phyloP scores from a whole-genome alignment of 2,797 vertebrate genomes.

The Lacerta viridis region DNA sequence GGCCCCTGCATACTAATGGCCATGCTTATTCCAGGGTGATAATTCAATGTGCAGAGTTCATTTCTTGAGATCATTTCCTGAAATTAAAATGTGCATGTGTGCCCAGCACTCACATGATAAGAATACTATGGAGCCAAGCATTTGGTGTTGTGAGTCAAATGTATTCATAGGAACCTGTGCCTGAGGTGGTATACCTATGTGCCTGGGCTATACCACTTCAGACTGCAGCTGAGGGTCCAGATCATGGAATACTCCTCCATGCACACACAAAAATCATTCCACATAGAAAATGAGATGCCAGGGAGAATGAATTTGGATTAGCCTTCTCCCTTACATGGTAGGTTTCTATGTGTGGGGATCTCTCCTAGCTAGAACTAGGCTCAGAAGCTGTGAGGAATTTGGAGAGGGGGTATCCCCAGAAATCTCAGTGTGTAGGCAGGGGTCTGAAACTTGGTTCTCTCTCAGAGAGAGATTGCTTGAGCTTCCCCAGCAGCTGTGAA shows the following conservation, averaged over 20 bases:
- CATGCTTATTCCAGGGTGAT: slow-evolving; percentile 69
- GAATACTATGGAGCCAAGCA: slow-evolving; percentile 59
- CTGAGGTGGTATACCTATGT: neutral
- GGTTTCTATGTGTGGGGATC: neutral
- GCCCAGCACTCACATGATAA: slow-evolving; percentile 67
- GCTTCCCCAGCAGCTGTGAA: neutral
- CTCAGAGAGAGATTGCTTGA: neutral
- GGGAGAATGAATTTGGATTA: neutral
- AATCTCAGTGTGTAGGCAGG: neutral
- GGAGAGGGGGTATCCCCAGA: neutral
- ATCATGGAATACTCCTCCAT: neutral
- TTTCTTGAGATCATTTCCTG: slow-evolving; percentile 70
- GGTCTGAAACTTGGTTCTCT: neutral
- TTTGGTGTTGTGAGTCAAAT: slow-evolving; percentile 69
- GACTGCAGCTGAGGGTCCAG: neutral
- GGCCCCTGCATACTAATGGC: slow-evolving; percentile 73
- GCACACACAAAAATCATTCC: neutral
- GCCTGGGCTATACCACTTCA: neutral
- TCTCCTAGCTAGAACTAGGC: neutral
- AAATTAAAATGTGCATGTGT: slow-evolving; percentile 70
- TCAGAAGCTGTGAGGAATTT: neutral
- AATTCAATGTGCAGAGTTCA: slow-evolving; percentile 70
- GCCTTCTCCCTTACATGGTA: neutral
- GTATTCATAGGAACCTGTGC: neutral
- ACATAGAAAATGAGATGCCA: neutral